phyloP scores from a whole-genome alignment of 1,140 invertebrate genomes.

The honey bee (Apis mellifera) region Amel_HAv3.1 CM009941.2:1379001-1379500 shows the following conservation, averaged over 20 bases:
- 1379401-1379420: background rate
- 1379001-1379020: no score
- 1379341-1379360: background rate
- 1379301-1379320: background rate
- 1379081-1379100: no score
- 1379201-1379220: background rate
- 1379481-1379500: background rate
- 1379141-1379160: no score
- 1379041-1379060: no score
- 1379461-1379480: background rate
- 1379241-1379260: background rate
- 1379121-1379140: no score
- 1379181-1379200: background rate
- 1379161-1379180: background rate
- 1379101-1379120: no score
- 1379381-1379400: constrained; percentile 5
- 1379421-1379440: constrained; percentile 14
- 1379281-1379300: background rate
- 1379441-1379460: no score
- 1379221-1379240: background rate
- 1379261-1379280: background rate
- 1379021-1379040: no score
- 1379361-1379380: background rate
- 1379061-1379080: no score
- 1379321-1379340: background rate